Evolutionary conservation across 1,140 invertebrate species (phyloP).

Genomic region (Odontomachus brunneus): DNA sequence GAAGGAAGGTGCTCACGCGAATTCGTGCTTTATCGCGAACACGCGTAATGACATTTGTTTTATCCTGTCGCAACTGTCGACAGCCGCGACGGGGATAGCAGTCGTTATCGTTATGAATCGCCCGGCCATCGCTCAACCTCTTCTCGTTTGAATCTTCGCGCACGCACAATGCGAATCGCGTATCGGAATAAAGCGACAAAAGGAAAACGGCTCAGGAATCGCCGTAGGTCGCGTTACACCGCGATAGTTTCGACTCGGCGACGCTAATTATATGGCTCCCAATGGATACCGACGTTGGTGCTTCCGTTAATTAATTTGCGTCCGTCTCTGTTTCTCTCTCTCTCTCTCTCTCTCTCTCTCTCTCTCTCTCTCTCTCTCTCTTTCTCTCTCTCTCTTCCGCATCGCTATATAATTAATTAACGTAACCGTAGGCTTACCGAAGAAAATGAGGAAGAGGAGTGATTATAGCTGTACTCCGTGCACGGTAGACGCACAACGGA

Average conservation of each 20-base stretch:
- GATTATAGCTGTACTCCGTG: background rate
- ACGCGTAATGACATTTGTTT: slow-evolving; percentile 20
- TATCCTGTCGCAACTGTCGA: background rate
- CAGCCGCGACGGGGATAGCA: background rate
- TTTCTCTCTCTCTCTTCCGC: slow-evolving; percentile 15
- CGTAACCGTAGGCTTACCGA: slow-evolving; percentile 33
- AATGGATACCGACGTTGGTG: background rate
- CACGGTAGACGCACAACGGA: background rate
- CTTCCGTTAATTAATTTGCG: slow-evolving; percentile 67
- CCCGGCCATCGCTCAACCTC: background rate
- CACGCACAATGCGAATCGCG: background rate
- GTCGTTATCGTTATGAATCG: background rate
- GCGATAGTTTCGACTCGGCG: background rate
- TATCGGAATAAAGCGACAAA: background rate
- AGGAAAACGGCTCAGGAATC: slow-evolving; percentile 5
- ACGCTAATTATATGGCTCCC: slow-evolving; percentile 55
- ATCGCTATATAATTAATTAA: slow-evolving; percentile 56
- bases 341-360: slow-evolving; percentile 23
- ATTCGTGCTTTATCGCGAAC: slow-evolving; percentile 63
- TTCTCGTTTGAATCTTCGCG: background rate
- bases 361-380: slow-evolving; percentile 17
- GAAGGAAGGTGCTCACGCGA: background rate
- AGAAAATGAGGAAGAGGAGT: slow-evolving; percentile 8
- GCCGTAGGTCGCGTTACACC: background rate
- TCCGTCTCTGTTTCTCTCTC: slow-evolving; percentile 22